Conservation (phyloP, 2,113 vertebrate genomes). For the Hydropotes inermis region DNA sequence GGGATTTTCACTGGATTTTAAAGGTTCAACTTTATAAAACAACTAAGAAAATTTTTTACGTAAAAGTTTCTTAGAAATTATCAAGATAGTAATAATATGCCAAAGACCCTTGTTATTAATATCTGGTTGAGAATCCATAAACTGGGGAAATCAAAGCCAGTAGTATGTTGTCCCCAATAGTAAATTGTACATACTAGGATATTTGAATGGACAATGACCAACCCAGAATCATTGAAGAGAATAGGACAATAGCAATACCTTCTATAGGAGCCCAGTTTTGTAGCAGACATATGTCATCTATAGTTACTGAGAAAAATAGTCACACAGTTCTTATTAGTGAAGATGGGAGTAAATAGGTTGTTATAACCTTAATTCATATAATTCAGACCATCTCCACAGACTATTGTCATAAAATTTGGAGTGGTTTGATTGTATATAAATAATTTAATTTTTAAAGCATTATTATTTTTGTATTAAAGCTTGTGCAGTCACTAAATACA, state of each 20-base stretch:
- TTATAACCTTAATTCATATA: neutral
- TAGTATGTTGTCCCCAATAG: neutral
- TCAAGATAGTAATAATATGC: neutral
- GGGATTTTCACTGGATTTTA: conserved; percentile 47
- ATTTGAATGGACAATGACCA: neutral
- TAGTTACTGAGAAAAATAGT: neutral
- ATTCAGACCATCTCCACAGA: neutral
- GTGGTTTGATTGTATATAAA: neutral
- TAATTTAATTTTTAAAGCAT: neutral
- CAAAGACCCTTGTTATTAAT: neutral
- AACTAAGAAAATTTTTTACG: neutral
- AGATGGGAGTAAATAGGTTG: neutral
- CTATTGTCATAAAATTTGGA: neutral
- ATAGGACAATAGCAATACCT: neutral
- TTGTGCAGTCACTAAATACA: neutral
- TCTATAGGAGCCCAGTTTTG: neutral
- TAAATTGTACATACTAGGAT: neutral
- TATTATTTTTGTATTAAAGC: neutral
- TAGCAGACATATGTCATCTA: neutral
- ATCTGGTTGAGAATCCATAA: neutral
- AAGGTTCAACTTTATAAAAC: neutral
- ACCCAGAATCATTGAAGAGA: neutral
- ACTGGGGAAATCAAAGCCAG: neutral
- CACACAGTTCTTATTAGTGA: neutral
- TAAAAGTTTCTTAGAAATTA: neutral